Conservation (phyloP, 2,113 vertebrate genomes). For the Myxocyprinus asiaticus region DNA sequence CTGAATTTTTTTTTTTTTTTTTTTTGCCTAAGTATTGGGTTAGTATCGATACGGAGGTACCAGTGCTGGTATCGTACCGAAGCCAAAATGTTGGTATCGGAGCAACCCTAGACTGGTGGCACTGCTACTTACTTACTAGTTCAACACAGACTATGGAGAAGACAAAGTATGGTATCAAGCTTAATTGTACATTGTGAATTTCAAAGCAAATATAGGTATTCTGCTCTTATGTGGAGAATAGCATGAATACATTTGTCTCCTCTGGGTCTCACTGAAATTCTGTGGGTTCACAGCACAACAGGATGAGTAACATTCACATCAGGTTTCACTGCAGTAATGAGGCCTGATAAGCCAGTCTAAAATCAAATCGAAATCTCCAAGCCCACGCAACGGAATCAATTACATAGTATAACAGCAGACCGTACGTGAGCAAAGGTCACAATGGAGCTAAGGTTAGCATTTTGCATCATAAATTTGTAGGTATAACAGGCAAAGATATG, state of each 20-base stretch:
- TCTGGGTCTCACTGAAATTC: slow-evolving; percentile 44
- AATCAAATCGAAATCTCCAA: slow-evolving; percentile 40
- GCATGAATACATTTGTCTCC: slow-evolving; percentile 1
- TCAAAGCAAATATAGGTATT: not conserved
- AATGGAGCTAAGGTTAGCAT: not conserved
- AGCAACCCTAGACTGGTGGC: too few relatives aligned
- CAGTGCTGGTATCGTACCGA: too few relatives aligned
- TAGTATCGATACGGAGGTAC: too few relatives aligned
- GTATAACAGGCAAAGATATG: slow-evolving; percentile 19
- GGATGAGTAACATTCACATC: slow-evolving; percentile 63
- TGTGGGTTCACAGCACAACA: slow-evolving; percentile 50
- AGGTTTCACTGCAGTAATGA: slow-evolving; percentile 48
- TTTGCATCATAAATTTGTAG: not conserved
- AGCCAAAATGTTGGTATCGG: too few relatives aligned
- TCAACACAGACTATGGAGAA: not conserved
- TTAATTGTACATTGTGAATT: slow-evolving; percentile 8
- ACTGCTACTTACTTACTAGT: not conserved
- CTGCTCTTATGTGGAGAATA: too few relatives aligned
- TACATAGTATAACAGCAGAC: slow-evolving; percentile 1
- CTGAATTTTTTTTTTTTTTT: too few relatives aligned
- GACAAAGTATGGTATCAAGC: slow-evolving; percentile 21
- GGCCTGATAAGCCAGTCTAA: slow-evolving; percentile 53
- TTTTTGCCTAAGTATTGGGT: too few relatives aligned
- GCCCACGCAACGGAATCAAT: slow-evolving; percentile 29
- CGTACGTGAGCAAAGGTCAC: slow-evolving; percentile 27